These are phyloP conservation scores for Drepana falcataria DNA, from an alignment of 2,888 invertebrate genomes.

Conservation along the genomic window DNA sequence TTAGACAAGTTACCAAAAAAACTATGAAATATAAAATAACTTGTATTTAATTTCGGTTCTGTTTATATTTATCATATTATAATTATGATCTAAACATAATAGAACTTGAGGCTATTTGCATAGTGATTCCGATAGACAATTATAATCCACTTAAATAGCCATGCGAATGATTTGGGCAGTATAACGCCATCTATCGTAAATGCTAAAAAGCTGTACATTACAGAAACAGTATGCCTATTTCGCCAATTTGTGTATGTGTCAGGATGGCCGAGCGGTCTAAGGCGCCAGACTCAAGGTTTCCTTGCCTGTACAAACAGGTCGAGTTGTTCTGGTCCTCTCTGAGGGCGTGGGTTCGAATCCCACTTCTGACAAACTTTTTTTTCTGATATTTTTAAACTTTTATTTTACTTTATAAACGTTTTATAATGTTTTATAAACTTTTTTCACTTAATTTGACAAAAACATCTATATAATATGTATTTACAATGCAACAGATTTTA, in stretches of 20 bases:
- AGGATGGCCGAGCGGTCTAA: conserved; percentile 95
- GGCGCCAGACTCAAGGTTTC: conserved; percentile 82
- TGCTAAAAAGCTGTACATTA: conserved; percentile 6
- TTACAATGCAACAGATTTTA: too few species aligned
- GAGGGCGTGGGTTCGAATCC: conserved; percentile 91
- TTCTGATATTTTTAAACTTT: conserved; percentile 12
- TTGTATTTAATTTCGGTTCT: too few species aligned
- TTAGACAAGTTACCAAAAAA: too few species aligned
- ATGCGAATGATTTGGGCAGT: not conserved
- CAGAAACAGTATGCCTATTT: conserved; percentile 33
- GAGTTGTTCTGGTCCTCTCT: conserved; percentile 84
- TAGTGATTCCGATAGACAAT: too few species aligned
- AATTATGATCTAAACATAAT: too few species aligned
- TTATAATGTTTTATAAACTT: not conserved
- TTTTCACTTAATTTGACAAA: not conserved
- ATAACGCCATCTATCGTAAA: conserved; percentile 38
- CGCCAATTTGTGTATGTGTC: conserved; percentile 51
- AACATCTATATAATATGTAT: too few species aligned
- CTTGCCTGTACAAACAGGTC: conserved; percentile 82
- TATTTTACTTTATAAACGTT: not conserved
- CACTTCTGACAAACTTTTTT: conserved; percentile 84
- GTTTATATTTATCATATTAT: too few species aligned
- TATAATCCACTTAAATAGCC: too few species aligned
- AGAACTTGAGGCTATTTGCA: too few species aligned
- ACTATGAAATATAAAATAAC: too few species aligned